Conservation (phyloP, 2,888 invertebrate species). For the Pollenia amentaria region DNA sequence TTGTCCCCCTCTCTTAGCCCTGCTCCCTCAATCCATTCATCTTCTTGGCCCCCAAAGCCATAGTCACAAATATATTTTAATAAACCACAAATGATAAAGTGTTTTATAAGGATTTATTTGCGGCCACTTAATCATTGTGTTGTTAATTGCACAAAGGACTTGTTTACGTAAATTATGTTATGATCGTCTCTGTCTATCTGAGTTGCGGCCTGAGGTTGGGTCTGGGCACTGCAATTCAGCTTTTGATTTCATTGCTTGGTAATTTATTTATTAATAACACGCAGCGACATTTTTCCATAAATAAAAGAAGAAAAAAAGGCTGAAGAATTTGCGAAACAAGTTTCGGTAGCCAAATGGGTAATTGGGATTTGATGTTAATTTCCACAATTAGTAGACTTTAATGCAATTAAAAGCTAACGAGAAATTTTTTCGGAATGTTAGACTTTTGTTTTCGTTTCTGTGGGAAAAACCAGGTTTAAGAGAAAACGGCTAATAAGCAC, state of each 20-base stretch:
- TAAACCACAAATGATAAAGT: slow-evolving; percentile 58
- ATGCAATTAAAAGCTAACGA: not conserved
- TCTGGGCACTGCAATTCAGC: slow-evolving; percentile 18
- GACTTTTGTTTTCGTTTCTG: slow-evolving; percentile 20
- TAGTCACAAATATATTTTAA: slow-evolving; percentile 24
- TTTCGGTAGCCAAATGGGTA: slow-evolving; percentile 47
- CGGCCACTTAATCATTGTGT: slow-evolving; percentile 71
- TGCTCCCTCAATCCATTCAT: slow-evolving; percentile 2
- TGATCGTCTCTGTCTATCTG: slow-evolving; percentile 42
- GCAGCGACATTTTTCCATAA: slow-evolving; percentile 38
- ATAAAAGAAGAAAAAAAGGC: not conserved
- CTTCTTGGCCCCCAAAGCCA: slow-evolving; percentile 8
- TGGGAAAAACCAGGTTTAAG: not conserved
- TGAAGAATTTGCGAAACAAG: slow-evolving; percentile 27
- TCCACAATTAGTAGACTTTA: slow-evolving; percentile 22
- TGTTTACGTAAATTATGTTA: slow-evolving; percentile 70
- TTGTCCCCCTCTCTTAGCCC: not conserved
- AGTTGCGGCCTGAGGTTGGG: not conserved
- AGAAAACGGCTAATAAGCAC: no score
- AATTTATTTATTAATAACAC: slow-evolving; percentile 64
- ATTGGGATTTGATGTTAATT: slow-evolving; percentile 42
- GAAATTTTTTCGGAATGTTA: not conserved
- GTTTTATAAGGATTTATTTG: slow-evolving; percentile 65
- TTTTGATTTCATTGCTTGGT: slow-evolving; percentile 61
- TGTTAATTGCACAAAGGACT: slow-evolving; percentile 72